phyloP scores from a whole-genome alignment of 2,888 invertebrate genomes.

The Andrena flavipes region DNA sequence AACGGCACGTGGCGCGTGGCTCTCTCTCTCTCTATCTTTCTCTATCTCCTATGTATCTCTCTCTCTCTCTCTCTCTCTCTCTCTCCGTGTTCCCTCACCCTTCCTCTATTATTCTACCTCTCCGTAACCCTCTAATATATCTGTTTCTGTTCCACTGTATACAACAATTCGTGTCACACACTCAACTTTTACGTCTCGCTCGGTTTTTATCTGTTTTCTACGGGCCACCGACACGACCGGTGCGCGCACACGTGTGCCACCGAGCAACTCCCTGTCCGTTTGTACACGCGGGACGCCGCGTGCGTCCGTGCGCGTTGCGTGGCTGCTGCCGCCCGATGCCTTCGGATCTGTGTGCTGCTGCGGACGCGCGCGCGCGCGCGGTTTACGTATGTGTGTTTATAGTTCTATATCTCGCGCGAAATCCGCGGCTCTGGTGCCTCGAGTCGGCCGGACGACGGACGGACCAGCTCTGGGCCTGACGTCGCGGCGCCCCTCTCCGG shows the following conservation, averaged over 20 bases:
- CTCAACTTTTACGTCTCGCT: constrained; percentile 20
- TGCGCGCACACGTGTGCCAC: constrained; percentile 4
- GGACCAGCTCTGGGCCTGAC: constrained; percentile 83
- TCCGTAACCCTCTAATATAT: not conserved
- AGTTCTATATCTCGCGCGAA: constrained; percentile 76
- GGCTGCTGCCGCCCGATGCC: not conserved
- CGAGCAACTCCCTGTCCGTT: constrained; percentile 39
- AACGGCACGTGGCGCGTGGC: constrained; percentile 46
- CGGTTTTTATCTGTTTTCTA: not conserved
- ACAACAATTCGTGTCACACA: constrained; percentile 32
- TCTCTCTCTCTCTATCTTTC: not conserved
- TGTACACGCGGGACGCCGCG: constrained; percentile 11
- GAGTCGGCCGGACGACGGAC: constrained; percentile 84
- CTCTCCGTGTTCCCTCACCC: not conserved
- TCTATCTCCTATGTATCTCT: constrained; percentile 1
- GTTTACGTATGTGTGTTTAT: constrained; percentile 43
- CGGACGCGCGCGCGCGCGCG: constrained; percentile 14
- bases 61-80: not conserved
- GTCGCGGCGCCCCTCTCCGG: constrained; percentile 74
- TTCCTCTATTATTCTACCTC: not conserved
- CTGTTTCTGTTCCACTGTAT: constrained; percentile 29
- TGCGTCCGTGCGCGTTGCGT: constrained; percentile 41
- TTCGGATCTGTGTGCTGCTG: constrained; percentile 15
- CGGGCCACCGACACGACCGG: constrained; percentile 27
- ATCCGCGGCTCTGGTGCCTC: constrained; percentile 80